These are phyloP conservation scores for Turritopsis rubra DNA, from an alignment of 30 jellyfish, hydroid and myxozoan genomes.

Conservation along the genomic window DNA sequence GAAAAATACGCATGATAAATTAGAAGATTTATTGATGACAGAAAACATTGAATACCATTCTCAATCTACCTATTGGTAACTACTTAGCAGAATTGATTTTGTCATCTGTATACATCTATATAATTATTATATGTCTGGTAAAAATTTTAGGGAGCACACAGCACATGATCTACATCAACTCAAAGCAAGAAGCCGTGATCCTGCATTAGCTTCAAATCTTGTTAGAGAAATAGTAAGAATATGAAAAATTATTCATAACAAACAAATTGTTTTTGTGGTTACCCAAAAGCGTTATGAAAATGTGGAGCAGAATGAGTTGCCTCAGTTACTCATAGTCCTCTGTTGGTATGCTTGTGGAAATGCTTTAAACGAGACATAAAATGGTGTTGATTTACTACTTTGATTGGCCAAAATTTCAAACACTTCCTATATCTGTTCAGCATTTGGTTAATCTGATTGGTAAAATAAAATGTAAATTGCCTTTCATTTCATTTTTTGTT, in stretches of 20 bases:
- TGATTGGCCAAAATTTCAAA: no score
- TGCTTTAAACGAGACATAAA: background rate
- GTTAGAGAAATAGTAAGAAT: constrained; percentile 51
- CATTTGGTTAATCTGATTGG: no score
- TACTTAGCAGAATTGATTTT: background rate
- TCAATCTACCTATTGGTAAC: constrained; percentile 72
- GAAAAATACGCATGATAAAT: constrained; percentile 71
- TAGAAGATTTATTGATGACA: constrained; percentile 46
- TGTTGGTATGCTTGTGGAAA: no score
- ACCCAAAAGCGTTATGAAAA: no score
- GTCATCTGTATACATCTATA: no score
- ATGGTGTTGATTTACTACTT: background rate
- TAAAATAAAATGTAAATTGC: no score
- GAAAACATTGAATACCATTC: constrained; percentile 64
- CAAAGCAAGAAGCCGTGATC: constrained; percentile 24
- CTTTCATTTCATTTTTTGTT: no score
- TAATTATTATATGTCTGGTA: no score
- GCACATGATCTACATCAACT: constrained; percentile 44
- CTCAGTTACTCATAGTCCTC: no score
- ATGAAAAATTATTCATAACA: no score
- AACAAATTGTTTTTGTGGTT: background rate
- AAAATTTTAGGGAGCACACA: constrained; percentile 63
- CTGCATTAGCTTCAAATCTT: constrained; percentile 23
- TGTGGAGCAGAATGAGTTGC: no score
- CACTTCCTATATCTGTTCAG: no score